phyloP scores from a whole-genome alignment of 1,140 invertebrate genomes.

The Portunus trituberculatus region DNA sequence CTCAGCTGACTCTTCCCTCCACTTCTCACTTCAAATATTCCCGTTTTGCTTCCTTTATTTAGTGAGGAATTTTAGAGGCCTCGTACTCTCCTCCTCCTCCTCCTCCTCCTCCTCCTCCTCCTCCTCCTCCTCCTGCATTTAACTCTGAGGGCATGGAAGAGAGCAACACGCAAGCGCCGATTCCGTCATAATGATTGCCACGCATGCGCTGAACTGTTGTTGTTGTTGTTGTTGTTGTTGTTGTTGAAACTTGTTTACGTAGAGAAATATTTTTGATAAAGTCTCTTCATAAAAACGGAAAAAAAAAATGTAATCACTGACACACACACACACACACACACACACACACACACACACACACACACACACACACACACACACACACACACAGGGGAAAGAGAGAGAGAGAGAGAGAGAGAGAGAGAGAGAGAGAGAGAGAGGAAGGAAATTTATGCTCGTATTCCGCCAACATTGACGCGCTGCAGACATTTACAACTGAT shows the following conservation, averaged over 20 bases:
- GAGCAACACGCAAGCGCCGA: background rate
- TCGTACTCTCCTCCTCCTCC: slow-evolving; percentile 23
- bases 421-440: background rate
- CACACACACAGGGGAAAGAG: background rate
- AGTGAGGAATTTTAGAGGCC: background rate
- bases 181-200: background rate
- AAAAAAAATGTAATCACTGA: background rate
- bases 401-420: no score
- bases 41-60: background rate
- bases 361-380: background rate
- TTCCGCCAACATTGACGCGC: slow-evolving; percentile 9
- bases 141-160: background rate
- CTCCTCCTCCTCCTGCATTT: slow-evolving; percentile 13
- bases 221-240: background rate
- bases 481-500: slow-evolving; percentile 22
- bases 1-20: background rate
- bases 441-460: background rate
- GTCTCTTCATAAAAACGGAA: no score
- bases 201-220: background rate
- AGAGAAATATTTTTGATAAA: no score
- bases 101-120: slow-evolving; percentile 34
- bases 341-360: slow-evolving; percentile 14
- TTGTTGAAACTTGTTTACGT: background rate
- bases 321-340: background rate
- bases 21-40: background rate